Base-by-base conservation (phyloP, 1,140 invertebrate species). In the Pachyrhynchus sulphureomaculatus region DNA sequence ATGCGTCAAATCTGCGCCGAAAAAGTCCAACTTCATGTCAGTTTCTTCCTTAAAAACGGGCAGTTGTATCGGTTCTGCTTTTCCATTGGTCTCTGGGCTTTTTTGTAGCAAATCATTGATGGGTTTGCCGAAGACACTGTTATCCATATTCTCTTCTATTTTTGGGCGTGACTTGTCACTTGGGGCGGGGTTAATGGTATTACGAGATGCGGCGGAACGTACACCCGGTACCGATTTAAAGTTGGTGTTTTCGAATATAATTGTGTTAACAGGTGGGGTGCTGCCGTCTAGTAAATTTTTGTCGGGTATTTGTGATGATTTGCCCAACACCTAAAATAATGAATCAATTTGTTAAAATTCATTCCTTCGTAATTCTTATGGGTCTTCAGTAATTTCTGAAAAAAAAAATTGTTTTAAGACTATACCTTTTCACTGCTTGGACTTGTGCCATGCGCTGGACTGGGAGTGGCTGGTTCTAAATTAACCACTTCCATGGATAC, bases 221-320 rank as follows among this genome's bases (percentile, higher is more conserved):
- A 68, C 57, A 77, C 79, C 71, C 4, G 71, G 82, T 75, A 80
- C 85, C 54, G 85, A 84, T 77, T 91, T 90, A 70, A 90, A 93
- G 73, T 94, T 94, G 0, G 91, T 94, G 75, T 95, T 95, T 73
- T 95, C 93, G 73, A 95, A 95, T 56, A 95, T 93, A 29, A 95
- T 88, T 0, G 92, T 95, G 71, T 92, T 88, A 12, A 93, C 90
- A 0, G 91, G 89, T 1, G 89, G 84, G 4, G 86, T 88, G 0
- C 86, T 81, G 4, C 87, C 86, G 73, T 91, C 88, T n/a, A 86
- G 71, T 17, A 86, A 80, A 49, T 80, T 80, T 68, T 81, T 83
- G n/a, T 84, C 82, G 21, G 72, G 48, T 55, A 77, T 72, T 79
- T 83, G 66, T 76, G 75, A 55, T 72, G 51, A 23, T 72, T 74